Conservation (phyloP, 2,888 invertebrate species). For the Drosophila robusta region DNA sequence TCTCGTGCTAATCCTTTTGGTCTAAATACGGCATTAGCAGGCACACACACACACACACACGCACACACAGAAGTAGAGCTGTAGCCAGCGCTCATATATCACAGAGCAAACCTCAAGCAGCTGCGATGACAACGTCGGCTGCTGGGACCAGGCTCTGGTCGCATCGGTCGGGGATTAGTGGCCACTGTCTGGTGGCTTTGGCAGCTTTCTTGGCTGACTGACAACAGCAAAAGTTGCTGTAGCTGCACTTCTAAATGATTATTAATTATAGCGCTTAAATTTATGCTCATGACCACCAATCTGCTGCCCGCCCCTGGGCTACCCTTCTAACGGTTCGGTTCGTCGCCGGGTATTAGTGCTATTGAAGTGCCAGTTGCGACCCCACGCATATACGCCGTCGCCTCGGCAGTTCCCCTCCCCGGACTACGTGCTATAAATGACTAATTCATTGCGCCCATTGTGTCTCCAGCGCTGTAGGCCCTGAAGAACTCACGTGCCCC, state of each 20-base stretch:
- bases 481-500: constrained; percentile 20
- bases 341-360: constrained; percentile 19
- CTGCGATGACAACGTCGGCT: constrained; percentile 55
- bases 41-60: constrained; percentile 14
- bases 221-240: constrained; percentile 58
- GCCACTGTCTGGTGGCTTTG: constrained; percentile 52
- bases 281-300: constrained; percentile 43
- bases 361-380: constrained; percentile 56
- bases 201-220: constrained; percentile 50
- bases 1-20: constrained; percentile 73
- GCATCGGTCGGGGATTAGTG: constrained; percentile 60
- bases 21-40: constrained; percentile 61
- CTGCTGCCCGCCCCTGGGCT: constrained; percentile 7
- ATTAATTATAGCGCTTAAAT: constrained; percentile 74
- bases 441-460: constrained; percentile 66
- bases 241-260: constrained; percentile 70
- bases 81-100: constrained; percentile 55
- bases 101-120: constrained; percentile 67
- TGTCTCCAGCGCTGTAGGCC: constrained; percentile 15
- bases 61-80: constrained; percentile 51
- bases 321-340: constrained; percentile 19
- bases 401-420: neutral
- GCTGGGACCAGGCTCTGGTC: constrained; percentile 5
- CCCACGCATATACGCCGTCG: constrained; percentile 53
- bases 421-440: constrained; percentile 73